phyloP scores from a whole-genome alignment of 2,888 invertebrate species.

The Papilio demoleus region DNA sequence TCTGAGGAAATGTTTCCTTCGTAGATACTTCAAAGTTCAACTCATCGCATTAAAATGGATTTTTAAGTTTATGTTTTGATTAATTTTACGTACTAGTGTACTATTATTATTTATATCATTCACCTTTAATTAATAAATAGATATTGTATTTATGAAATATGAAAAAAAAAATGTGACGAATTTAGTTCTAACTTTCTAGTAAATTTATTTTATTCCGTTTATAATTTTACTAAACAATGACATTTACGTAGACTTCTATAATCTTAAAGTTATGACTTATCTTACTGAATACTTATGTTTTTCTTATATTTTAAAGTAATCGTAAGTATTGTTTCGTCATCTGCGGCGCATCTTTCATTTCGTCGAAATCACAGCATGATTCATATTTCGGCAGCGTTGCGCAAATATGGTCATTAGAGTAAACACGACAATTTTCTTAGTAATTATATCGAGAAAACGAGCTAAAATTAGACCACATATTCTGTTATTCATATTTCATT shows the following conservation, averaged over 20 bases:
- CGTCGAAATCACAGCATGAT: slow-evolving; percentile 43
- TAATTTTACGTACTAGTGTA: neutral
- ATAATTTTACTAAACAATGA: neutral
- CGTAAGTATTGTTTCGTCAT: slow-evolving; percentile 30
- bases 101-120: neutral
- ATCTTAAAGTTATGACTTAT: neutral
- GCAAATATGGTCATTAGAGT: slow-evolving; percentile 40
- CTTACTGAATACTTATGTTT: neutral
- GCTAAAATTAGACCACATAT: slow-evolving; percentile 24
- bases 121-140: neutral
- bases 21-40: neutral
- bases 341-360: slow-evolving; percentile 25
- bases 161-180: no score
- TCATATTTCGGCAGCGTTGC: slow-evolving; percentile 40
- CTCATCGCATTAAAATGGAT: neutral
- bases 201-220: no score
- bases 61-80: neutral
- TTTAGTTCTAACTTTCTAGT: no score
- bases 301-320: slow-evolving; percentile 3
- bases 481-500: slow-evolving; percentile 57
- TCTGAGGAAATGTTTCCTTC: slow-evolving; percentile 30
- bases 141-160: no score
- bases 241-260: neutral
- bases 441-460: slow-evolving; percentile 25
- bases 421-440: slow-evolving; percentile 37